Evolutionary conservation across 1,140 invertebrate species (phyloP).

Genomic region (Protaetia brevitarsis): DNA sequence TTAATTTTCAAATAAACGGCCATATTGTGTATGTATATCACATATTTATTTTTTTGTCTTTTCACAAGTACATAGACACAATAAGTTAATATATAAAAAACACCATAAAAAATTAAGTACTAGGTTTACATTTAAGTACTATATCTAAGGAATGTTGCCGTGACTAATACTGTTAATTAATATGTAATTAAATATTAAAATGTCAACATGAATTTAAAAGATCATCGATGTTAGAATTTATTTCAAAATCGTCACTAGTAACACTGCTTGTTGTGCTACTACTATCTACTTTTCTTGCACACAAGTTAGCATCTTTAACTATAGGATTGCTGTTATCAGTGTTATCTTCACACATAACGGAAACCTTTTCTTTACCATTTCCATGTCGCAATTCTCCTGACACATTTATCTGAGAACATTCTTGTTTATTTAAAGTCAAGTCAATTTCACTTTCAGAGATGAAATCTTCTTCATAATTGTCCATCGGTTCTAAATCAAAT

Average conservation of each 20-base stretch:
- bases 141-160: background rate
- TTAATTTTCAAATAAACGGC: background rate
- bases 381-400: background rate
- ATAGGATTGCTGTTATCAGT: background rate
- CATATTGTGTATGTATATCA: no score
- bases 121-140: slow-evolving; percentile 1
- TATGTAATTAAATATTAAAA: background rate
- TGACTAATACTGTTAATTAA: slow-evolving; percentile 9
- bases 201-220: slow-evolving; percentile 21
- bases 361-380: background rate
- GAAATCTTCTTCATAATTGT: slow-evolving; percentile 43
- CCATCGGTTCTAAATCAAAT: slow-evolving; percentile 34
- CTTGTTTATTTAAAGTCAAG: slow-evolving; percentile 4
- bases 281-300: background rate
- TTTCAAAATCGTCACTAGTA: slow-evolving; percentile 21
- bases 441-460: slow-evolving; percentile 35
- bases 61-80: background rate
- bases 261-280: slow-evolving; percentile 2
- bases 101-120: slow-evolving; percentile 7
- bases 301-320: background rate
- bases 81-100: slow-evolving; percentile 15
- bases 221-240: slow-evolving; percentile 18
- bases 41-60: background rate
- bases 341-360: background rate
- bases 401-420: slow-evolving; percentile 7